A percentile compares a stretch with the other conserved stretches of the same genome.
Evolutionary conservation across 2,888 invertebrate genomes (phyloP).

Genomic region (Achlya flavicornis): DNA sequence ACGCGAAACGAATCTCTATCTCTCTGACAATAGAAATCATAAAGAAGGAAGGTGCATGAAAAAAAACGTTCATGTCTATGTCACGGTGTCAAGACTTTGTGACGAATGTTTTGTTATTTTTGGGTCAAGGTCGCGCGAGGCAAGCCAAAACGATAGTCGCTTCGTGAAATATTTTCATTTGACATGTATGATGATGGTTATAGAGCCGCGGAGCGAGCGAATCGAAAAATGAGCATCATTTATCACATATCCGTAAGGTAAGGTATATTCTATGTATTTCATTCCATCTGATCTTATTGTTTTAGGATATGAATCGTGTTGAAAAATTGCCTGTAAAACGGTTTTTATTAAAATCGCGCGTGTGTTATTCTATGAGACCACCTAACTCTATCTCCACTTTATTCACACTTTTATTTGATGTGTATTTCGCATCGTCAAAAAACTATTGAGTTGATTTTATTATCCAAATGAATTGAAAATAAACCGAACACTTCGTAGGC

Average conservation of each 20-base stretch:
- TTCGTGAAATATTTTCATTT: constrained; percentile 8
- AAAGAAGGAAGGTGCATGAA: background rate
- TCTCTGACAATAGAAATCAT: background rate
- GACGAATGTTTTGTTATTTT: constrained; percentile 69
- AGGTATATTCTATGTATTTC: background rate
- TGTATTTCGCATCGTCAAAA: background rate
- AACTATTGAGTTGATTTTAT: background rate
- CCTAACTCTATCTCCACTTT: background rate
- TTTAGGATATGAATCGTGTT: background rate
- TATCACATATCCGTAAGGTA: background rate
- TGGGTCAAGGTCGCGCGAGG: constrained; percentile 68
- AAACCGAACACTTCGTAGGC: background rate
- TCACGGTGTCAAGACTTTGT: constrained; percentile 59
- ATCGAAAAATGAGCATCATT: constrained; percentile 2
- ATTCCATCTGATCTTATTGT: background rate
- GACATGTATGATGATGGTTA: constrained; percentile 10
- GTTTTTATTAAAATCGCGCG: background rate
- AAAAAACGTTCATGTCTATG: constrained; percentile 38
- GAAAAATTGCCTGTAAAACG: background rate
- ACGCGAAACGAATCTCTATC: constrained; percentile 7
- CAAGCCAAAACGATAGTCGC: constrained; percentile 36
- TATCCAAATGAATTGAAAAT: background rate
- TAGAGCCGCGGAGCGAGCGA: background rate
- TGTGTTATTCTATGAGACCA: background rate
- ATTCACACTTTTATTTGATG: background rate